phyloP scores from a whole-genome alignment of 2,888 invertebrate genomes.

The Pelosia muscerda region DNA sequence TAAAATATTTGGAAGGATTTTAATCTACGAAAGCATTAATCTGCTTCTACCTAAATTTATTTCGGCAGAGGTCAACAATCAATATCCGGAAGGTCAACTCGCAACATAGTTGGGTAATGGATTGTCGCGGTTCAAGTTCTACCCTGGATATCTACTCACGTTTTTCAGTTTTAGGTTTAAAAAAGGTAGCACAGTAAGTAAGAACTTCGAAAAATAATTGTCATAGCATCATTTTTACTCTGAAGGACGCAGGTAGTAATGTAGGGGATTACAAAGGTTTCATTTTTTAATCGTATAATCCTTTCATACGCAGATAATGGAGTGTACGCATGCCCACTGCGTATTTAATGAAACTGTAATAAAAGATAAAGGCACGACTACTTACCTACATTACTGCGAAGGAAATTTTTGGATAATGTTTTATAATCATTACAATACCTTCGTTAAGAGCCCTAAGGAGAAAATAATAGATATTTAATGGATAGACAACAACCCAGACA shows the following conservation, averaged over 20 bases:
- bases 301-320: background rate
- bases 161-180: background rate
- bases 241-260: background rate
- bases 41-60: background rate
- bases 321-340: background rate
- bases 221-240: background rate
- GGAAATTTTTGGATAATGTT: background rate
- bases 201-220: no score
- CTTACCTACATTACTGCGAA: background rate
- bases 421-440: background rate
- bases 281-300: background rate
- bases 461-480: conserved; percentile 5
- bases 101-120: background rate
- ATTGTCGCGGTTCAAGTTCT: background rate
- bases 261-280: background rate
- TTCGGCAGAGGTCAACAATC: background rate
- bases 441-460: background rate
- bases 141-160: background rate
- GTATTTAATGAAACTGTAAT: background rate
- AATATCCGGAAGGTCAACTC: background rate
- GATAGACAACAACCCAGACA: conserved; percentile 30
- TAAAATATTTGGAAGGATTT: background rate
- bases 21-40: background rate
- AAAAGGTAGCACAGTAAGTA: background rate
- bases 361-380: background rate